Evolutionary conservation across 2,113 vertebrate species (phyloP), one percentile per base, ranked within the genome.

Genomic region (Neodontobutis hainanensis): DNA sequence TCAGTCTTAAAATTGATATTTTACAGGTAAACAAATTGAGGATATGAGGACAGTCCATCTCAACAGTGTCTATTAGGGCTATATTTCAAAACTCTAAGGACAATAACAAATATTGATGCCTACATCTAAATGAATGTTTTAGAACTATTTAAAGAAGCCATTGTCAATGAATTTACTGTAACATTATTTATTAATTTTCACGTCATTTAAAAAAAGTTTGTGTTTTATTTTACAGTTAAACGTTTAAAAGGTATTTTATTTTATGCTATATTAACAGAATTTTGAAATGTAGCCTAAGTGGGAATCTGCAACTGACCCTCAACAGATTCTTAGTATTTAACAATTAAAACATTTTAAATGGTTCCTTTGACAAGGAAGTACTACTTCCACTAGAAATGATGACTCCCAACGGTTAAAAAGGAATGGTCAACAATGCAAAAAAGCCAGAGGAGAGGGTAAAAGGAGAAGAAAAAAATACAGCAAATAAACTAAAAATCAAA

Each of bases 261-360:
- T 85, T 35, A 55, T 63, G 78, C 87, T 92, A 90, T 88, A 91
- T 90, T 93, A 91, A 85, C 93, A 94, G 96, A 98, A 98, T 96
- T 98, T 99, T 99, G 96, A 99, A 98, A 99, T 98, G 96, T 96
- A 98, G 96, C 96, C 96, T 98, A 96, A 88, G 94, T 96, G 95
- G 96, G 95, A 97, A 95, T 97, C 95, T 97, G 96, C 95, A 96
- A 97, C 96, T 97, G 95, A 93, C 94, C 92, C 93, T 95, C 93
- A 60, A 92, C 87, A 91, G 81, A 88, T 82, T 87, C 78, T 86
- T 87, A 84, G 73, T 88, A 77, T 87, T 89, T 85, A 82, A 86
- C 52, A 55, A 27, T 55, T 55, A 55, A 84, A 91, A 91, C 85
- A 91, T 88, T 88, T 92, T 86, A 87, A 85, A 91, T 73, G 75